Base-by-base conservation (phyloP, 2,888 invertebrate genomes). In the Brenthis ino region DNA sequence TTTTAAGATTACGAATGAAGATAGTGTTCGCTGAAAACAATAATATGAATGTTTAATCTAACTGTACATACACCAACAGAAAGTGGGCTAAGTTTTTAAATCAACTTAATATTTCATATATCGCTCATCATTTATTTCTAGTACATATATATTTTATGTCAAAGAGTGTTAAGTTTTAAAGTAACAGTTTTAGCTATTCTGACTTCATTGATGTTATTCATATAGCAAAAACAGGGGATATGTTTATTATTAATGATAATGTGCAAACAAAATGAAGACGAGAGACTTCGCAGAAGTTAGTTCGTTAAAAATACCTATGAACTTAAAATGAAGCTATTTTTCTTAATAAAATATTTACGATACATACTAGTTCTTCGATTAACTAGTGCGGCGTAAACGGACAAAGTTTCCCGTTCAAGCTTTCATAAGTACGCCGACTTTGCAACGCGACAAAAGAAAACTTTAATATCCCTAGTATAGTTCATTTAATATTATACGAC, bases 281-380 rank as follows among this genome's bases (percentile, higher is more conserved):
- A 24, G 3, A 24, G 28, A 28, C 28, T 28, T 28, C 4, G 5
- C 28, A 4, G 28, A 28, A 28, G 28, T 28, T 58, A 60, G 1
- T 50, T 60, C 28, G 3, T 14, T 13, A 20, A 1, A 8, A 11
- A 63, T 53, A 63, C n/a, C 4, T 8, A 33, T 51, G 33, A 33
- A 53, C 12, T 33, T 37, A 63, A 24, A 43, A 43, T 43, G 37
- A 16, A 61, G n/a, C 61, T 43, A 63, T 63, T 54, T 63, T 54
- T 63, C 63, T 63, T 63, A 33, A 54, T 53, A 53, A 53, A 63
- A 54, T 63, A 63, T 63, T 63, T 63, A 63, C 63, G 65, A 69
- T 71, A 71, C 69, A 72, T 73, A 53, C 51, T 53, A 63, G 63
- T 63, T 68, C 64, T 86, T 85, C 88, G 89, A 89, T 84, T 89